Base-by-base conservation (phyloP, 1,140 invertebrate genomes). In the Cydia splendana region DNA sequence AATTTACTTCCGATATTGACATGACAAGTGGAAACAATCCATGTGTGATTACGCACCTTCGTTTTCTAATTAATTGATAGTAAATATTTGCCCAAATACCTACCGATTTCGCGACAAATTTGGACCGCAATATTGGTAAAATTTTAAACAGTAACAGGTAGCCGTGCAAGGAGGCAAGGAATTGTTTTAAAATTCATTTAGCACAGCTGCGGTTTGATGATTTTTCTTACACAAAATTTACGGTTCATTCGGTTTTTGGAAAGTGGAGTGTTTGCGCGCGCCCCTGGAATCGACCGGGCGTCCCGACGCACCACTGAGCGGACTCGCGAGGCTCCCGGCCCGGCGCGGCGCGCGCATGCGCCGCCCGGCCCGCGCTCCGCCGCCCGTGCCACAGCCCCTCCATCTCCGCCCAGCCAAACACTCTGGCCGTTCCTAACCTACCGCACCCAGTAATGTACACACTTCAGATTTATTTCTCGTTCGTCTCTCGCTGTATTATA, bases 271-370 rank as follows among this genome's bases (percentile, higher is more conserved):
- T 84, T 85, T 81, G 82, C 85, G 85, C 86, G 87, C 85, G 84
- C 80, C 82, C 85, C 71, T 86, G 84, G 87, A 89, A 91, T 92
- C 91, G 89, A 90, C 89, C 91, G 85, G 84, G 84, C 87, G 83
- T 86, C 84, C 88, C 88, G 85, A 83, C 88, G 89, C 90, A 87
- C 86, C 90, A 93, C 91, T 93, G 88, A 91, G 82, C 83, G 83
- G 75, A 85, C 82, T 86, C 82, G 82, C 83, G 79, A 82, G 85
- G 84, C 82, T 87, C 85, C 85, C 83, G 83, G 86, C 85, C 76
- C 83, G 83, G 80, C 76, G 76, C 76, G 57, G 34, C 65, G 15
- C 87, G 90, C 91, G 91, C 91, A 92, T 91, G 91, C 91, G 91
- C 83, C 75, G 73, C 18, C 69, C 38, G 38, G n/a, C 76, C 62